Evolutionary conservation across 2,888 invertebrate genomes (phyloP), one percentile per base, ranked within the genome.

Genomic region (Agrotis puta): DNA sequence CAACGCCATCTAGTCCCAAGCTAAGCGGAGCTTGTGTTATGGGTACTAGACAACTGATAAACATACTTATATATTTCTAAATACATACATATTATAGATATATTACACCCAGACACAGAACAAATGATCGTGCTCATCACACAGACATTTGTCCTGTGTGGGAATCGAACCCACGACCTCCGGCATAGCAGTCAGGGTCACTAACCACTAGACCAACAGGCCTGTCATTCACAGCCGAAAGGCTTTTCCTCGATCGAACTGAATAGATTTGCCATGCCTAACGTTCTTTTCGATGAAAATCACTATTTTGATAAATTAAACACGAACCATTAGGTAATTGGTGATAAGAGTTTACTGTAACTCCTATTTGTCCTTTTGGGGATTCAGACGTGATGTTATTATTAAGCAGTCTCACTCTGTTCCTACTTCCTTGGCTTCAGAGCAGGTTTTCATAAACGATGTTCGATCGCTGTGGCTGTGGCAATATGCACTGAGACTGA

Each of bases 191-290:
- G n/a, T n/a, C n/a, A n/a, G n/a, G n/a, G n/a, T n/a, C n/a, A n/a
- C n/a, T n/a, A n/a, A n/a, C n/a, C n/a, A n/a, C n/a, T n/a, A n/a
- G n/a, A n/a, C n/a, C n/a, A n/a, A n/a, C n/a, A n/a, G n/a, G n/a
- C n/a, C n/a, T n/a, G n/a, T n/a, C n/a, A n/a, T n/a, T 14, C 33
- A 33, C 48, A 61, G 14, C 22, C 61, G 22, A 22, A 61, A 65
- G 33, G 22, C 9, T 65, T 48, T 65, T 33, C 22, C 9, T 48
- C 22, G 22, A 65, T n/a, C 20, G 18, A 65, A 13, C 18, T 7
- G 6, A 16, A 45, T 57, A 45, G 27, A 64, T 57, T 45, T 18
- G 20, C 16, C 18, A 11, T n/a, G 18, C 13, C 24, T 58, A 20
- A 45, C 20, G 27, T 20, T 33, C 2, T 64, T 27, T 33, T 58